Evolutionary conservation across 2,888 invertebrate species (phyloP), one percentile per base, ranked within the genome.

Genomic region (Spodoptera exigua): DNA sequence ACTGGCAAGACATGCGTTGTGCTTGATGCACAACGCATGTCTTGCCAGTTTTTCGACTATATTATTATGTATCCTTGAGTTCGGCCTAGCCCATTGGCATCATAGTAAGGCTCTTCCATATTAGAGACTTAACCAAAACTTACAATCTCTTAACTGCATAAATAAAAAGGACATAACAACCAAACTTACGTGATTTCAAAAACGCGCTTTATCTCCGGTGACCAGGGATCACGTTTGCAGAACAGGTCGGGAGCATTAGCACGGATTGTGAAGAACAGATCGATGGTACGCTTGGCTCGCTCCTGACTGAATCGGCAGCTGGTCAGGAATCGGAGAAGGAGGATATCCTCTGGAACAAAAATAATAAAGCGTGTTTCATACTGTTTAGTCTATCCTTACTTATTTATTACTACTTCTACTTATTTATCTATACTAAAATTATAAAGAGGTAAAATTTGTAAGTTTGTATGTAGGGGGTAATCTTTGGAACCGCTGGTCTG

Each of bases 221-320:
- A 83, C 70, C 90, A 87, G 0, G 96, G 95, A 77, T 96, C 95
- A 14, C 96, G 86, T 51, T 95, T 94, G 55, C 89, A 90, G 85
- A 96, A 96, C 62, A 96, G 89, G 78, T 96, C 96, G 0, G 95
- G 95, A 0, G 95, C 94, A 44, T 94, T 95, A 0, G 95, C 90
- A 0, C 96, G 91, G 49, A 96, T 89, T 1, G 95, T 95, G 85
- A 95, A 96, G 89, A 94, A 95, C 48, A 94, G 74, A 73, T 95
- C 94, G n/a, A 95, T 89, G 37, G 93, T 92, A 1, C 86, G 88
- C 87, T 96, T 96, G 10, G 95, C 90, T 27, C 95, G 91, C 83
- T 96, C 95, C 73, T 95, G 79, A 70, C 95, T 95, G 81, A 92
- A 87, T 17, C 92, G 90, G 72, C 95, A 95, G 73, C 95, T 94